Percentiles rank a stretch among this genome's conserved stretches.
Conservation (phyloP, 2,888 invertebrate genomes). For the Drosophila nr. fundita region DNA sequence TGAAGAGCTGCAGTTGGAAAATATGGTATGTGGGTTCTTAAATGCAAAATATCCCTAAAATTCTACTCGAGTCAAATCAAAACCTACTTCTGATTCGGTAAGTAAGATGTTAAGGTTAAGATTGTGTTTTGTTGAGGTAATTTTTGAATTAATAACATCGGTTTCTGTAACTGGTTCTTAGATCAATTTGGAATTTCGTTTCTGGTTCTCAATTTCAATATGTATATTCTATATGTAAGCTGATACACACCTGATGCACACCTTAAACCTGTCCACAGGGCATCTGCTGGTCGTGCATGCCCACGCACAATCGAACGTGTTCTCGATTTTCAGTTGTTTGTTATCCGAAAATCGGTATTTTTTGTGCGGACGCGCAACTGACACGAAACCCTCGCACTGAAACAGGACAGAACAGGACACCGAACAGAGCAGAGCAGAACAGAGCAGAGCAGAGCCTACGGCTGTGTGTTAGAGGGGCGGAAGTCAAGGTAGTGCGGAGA, state of each 20-base stretch:
- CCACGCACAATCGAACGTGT: neutral
- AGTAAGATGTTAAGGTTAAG: rapidly evolving
- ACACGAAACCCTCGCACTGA: constrained; percentile 54
- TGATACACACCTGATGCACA: neutral
- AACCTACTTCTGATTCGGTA: neutral
- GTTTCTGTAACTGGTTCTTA: neutral
- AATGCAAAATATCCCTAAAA: neutral
- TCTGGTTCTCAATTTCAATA: neutral
- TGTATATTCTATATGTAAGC: neutral
- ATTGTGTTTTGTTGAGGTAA: neutral
- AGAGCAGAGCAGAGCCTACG: constrained; percentile 25
- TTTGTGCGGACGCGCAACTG: constrained; percentile 61
- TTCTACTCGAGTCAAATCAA: neutral
- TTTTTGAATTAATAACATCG: neutral
- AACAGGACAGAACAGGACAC: constrained; percentile 1
- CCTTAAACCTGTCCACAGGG: neutral
- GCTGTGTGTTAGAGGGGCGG: neutral
- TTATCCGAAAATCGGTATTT: constrained; percentile 64
- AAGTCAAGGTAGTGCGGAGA: neutral
- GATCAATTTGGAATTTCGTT: neutral
- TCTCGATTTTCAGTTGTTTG: constrained; percentile 52
- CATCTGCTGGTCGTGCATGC: neutral
- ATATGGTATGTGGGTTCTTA: neutral
- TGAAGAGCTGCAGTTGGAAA: neutral
- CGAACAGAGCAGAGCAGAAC: neutral